Percentiles rank a stretch among this genome's conserved stretches.
phyloP scores from a whole-genome alignment of 2,797 vertebrate genomes.

The Acestrorhynchus altus region DNA sequence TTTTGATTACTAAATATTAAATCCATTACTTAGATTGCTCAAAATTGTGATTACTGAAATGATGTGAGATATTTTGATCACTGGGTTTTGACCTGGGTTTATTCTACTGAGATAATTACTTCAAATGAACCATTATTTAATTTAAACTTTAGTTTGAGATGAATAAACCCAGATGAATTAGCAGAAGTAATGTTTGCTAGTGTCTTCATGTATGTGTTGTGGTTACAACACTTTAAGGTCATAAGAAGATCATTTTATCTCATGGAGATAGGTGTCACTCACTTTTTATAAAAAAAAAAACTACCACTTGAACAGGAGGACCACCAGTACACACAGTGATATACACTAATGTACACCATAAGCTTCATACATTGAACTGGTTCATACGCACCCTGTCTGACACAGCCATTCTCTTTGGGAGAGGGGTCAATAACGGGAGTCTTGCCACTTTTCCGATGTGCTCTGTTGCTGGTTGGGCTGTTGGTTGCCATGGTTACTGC shows the following conservation, averaged over 20 bases:
- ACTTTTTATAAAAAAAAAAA: too few relatives aligned
- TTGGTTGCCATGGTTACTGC: constrained; percentile 67
- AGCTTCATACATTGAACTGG: neutral
- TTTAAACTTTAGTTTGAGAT: too few relatives aligned
- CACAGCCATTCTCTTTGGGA: constrained; percentile 43
- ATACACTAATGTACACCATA: neutral
- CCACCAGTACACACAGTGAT: neutral
- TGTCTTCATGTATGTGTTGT: neutral
- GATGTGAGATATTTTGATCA: too few relatives aligned
- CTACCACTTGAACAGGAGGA: neutral
- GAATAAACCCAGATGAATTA: too few relatives aligned
- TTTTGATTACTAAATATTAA: too few relatives aligned
- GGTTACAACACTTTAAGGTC: neutral
- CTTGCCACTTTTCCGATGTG: constrained; percentile 57
- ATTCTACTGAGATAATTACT: too few relatives aligned
- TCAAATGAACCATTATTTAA: too few relatives aligned
- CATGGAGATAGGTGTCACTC: neutral
- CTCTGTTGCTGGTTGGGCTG: constrained; percentile 50
- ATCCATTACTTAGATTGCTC: too few relatives aligned
- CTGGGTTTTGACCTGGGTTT: too few relatives aligned
- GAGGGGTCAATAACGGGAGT: constrained; percentile 41
- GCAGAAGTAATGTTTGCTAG: too few relatives aligned
- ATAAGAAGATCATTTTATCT: neutral
- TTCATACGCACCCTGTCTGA: constrained; percentile 58
- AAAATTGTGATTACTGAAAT: too few relatives aligned